Evolutionary conservation across 1,140 invertebrate genomes (phyloP).

Genomic region (Nephila pilipes): DNA sequence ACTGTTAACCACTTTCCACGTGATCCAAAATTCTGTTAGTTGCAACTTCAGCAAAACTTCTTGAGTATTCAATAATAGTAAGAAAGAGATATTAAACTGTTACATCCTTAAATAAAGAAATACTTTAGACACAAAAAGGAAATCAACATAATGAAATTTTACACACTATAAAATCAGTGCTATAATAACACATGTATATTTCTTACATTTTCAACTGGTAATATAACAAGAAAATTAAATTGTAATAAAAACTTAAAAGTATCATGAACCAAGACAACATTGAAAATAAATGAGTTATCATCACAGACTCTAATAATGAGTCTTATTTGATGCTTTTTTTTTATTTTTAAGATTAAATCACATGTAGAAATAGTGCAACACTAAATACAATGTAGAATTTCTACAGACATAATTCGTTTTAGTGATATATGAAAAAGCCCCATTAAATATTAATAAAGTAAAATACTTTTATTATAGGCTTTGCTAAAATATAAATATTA

Average conservation of each 20-base stretch:
- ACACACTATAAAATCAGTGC: background rate
- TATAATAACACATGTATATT: background rate
- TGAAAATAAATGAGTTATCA: too few species aligned
- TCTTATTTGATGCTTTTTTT: too few species aligned
- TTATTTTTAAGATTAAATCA: too few species aligned
- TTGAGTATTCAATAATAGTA: conserved; percentile 91
- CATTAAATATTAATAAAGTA: too few species aligned
- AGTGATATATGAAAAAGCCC: too few species aligned
- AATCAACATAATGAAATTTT: background rate
- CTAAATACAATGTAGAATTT: too few species aligned
- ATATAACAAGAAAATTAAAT: background rate
- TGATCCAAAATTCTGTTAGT: conserved; percentile 86
- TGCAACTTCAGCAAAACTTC: conserved; percentile 91
- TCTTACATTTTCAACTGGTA: background rate
- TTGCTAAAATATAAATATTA: too few species aligned
- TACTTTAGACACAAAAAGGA: background rate
- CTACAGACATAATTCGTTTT: too few species aligned
- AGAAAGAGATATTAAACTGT: conserved; percentile 86
- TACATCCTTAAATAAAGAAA: conserved; percentile 79
- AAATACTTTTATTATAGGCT: too few species aligned
- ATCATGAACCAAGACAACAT: too few species aligned
- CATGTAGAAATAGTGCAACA: too few species aligned
- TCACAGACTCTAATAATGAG: too few species aligned
- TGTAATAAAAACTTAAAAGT: background rate
- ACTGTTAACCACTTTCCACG: conserved; percentile 89